Evolutionary conservation across 1,140 invertebrate genomes (phyloP).

Genomic region (Drosophila serrata): DNA sequence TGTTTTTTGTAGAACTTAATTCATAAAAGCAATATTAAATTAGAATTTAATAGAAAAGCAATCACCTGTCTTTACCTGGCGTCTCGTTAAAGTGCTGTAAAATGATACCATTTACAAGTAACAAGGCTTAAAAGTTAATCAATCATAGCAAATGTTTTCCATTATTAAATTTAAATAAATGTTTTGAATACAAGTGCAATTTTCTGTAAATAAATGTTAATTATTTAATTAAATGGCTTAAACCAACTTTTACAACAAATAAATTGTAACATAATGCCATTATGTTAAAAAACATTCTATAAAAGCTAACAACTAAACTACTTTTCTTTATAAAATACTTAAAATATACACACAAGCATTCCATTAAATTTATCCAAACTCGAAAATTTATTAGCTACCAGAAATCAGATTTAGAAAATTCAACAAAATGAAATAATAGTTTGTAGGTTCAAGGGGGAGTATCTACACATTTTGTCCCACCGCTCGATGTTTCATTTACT

Average conservation of each 20-base stretch:
- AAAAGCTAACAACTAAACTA: neutral
- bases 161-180: neutral
- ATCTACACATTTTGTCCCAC: neutral
- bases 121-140: no score
- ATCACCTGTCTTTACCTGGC: no score
- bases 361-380: slow-evolving; percentile 24
- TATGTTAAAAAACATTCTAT: neutral
- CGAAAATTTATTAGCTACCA: slow-evolving; percentile 41
- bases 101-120: neutral
- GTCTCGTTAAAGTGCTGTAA: neutral
- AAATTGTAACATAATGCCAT: neutral
- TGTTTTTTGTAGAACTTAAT: no score
- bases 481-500: slow-evolving; percentile 49
- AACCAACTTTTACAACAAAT: neutral
- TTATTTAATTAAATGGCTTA: neutral
- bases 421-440: slow-evolving; percentile 47
- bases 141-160: no score
- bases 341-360: slow-evolving; percentile 17
- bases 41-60: neutral
- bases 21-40: no score
- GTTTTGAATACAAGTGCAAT: neutral
- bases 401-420: slow-evolving; percentile 47
- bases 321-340: neutral
- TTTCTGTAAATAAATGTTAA: no score
- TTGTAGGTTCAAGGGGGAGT: neutral